Evolutionary conservation across 2,888 invertebrate genomes (phyloP).

Genomic region (Alviniconcha strummeri): DNA sequence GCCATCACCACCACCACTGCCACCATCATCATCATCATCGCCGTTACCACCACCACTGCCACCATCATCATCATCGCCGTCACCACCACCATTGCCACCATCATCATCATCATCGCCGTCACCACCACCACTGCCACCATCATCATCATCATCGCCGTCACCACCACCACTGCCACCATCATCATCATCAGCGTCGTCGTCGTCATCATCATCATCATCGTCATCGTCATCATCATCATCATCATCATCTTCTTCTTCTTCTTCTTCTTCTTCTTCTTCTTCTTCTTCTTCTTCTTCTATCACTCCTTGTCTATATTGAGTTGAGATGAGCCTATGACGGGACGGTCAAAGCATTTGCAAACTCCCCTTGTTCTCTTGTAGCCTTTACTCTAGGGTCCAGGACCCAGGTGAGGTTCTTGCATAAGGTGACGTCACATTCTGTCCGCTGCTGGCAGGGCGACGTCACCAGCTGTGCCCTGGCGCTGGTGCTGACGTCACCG

Average conservation of each 20-base stretch:
- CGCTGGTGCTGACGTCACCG: slow-evolving; percentile 21
- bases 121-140: too few species aligned
- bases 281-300: background rate
- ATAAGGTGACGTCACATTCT: too few species aligned
- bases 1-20: background rate
- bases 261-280: background rate
- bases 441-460: slow-evolving; percentile 10
- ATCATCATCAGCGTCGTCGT: background rate
- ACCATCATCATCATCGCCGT: background rate
- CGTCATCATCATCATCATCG: too few species aligned
- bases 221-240: too few species aligned
- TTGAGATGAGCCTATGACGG: background rate
- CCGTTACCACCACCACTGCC: too few species aligned
- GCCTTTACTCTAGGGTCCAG: too few species aligned
- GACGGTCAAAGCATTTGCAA: background rate
- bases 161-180: background rate
- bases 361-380: too few species aligned
- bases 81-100: background rate
- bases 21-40: background rate
- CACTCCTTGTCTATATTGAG: background rate
- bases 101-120: slow-evolving; percentile 6
- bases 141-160: too few species aligned
- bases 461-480: slow-evolving; percentile 22
- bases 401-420: too few species aligned
- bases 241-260: background rate